Percentiles rank a stretch among this genome's conserved stretches.
Evolutionary conservation across 2,113 vertebrate genomes (phyloP).

Genomic region (Suricata suricatta): DNA sequence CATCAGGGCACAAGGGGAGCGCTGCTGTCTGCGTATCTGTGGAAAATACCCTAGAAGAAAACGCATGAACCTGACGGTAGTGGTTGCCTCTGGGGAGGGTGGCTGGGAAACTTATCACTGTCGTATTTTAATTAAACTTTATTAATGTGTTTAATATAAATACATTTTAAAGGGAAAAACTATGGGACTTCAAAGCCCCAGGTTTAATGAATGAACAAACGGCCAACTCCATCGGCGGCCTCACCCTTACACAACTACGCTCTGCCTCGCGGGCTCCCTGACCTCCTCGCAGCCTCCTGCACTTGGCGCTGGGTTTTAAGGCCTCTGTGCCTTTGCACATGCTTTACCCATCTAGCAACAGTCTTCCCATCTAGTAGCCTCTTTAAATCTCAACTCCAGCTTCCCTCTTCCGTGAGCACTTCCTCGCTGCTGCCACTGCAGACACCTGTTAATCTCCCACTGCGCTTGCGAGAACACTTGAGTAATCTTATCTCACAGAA

Average conservation of each 20-base stretch:
- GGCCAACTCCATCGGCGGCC: background rate
- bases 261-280: too few species aligned
- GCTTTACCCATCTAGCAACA: too few species aligned
- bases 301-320: background rate
- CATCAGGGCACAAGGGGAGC: rapidly evolving
- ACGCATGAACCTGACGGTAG: background rate
- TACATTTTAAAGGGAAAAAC: background rate
- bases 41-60: background rate
- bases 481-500: background rate
- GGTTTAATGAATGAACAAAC: background rate
- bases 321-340: background rate
- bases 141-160: background rate
- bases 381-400: background rate
- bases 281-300: background rate
- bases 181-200: background rate
- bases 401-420: background rate
- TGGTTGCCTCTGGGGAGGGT: background rate
- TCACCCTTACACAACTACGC: background rate
- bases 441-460: background rate
- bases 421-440: background rate
- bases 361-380: background rate
- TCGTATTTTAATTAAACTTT: background rate
- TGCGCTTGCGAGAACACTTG: background rate
- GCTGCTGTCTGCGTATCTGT: background rate
- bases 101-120: background rate